Evolutionary conservation across 2,113 vertebrate genomes (phyloP).

Genomic region (Rostratula benghalensis): DNA sequence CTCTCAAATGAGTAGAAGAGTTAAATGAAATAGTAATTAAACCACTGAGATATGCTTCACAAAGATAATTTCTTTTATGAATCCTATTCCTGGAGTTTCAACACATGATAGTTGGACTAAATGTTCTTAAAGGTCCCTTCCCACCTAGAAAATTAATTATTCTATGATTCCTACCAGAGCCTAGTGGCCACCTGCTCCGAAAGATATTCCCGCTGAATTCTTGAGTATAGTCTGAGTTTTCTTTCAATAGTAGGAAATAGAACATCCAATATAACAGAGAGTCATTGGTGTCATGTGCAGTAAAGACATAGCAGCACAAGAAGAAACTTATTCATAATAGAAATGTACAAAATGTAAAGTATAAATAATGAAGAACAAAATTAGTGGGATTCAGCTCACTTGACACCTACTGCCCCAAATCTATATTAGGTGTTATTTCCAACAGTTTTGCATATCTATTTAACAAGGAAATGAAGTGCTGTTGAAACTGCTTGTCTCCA

Average conservation of each 20-base stretch:
- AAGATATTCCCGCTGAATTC: neutral
- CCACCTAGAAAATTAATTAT: too few relatives aligned
- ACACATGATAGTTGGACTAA: too few relatives aligned
- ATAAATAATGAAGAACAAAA: neutral
- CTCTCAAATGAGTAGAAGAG: neutral
- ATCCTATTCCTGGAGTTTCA: fast-evolving
- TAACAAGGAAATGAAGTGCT: neutral
- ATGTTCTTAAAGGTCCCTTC: too few relatives aligned
- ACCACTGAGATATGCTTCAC: neutral
- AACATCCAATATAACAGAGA: neutral
- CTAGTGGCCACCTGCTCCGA: neutral
- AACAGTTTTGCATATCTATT: neutral
- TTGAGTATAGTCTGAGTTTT: neutral
- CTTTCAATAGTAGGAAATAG: neutral
- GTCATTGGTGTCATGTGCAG: neutral
- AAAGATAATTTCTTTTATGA: neutral
- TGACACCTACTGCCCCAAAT: neutral
- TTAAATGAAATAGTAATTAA: neutral
- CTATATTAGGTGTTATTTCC: neutral
- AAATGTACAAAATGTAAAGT: neutral
- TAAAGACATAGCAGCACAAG: neutral
- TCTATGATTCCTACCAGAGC: too few relatives aligned
- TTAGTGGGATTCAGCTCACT: neutral
- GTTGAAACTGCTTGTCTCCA: neutral
- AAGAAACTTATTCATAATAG: neutral